phyloP scores from a whole-genome alignment of 2,888 invertebrate species.

The Drosophila picticornis region DNA sequence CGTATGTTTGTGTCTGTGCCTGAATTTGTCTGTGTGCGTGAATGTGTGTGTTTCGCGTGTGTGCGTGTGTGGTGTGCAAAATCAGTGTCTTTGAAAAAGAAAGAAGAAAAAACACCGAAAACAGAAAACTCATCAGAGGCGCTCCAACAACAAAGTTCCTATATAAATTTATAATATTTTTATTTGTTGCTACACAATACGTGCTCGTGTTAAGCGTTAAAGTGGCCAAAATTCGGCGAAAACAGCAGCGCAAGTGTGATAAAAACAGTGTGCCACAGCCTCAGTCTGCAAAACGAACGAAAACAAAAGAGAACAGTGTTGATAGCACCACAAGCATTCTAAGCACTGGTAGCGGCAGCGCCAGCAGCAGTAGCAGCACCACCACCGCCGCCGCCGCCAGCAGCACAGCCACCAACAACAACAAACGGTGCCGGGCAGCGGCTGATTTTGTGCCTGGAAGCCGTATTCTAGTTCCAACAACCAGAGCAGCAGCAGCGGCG shows the following conservation, averaged over 20 bases:
- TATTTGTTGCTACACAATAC: constrained; percentile 37
- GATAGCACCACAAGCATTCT: constrained; percentile 71
- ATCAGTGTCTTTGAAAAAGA: constrained; percentile 52
- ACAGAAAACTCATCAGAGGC: constrained; percentile 43
- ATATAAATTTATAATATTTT: constrained; percentile 28
- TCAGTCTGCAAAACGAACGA: constrained; percentile 67
- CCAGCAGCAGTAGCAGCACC: constrained; percentile 55
- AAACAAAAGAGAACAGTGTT: constrained; percentile 74
- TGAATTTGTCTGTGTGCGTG: constrained; percentile 26
- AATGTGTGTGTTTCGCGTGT: constrained; percentile 33
- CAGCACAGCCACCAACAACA: constrained; percentile 46
- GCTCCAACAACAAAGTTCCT: constrained; percentile 57
- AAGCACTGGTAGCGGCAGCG: constrained; percentile 57
- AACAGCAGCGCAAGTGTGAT: constrained; percentile 78
- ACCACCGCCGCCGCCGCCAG: constrained; percentile 29
- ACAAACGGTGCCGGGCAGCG: constrained; percentile 70
- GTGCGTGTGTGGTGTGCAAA: constrained; percentile 60
- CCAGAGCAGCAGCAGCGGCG: constrained; percentile 21
- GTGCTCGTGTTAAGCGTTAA: constrained; percentile 57
- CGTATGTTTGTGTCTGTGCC: constrained; percentile 48
- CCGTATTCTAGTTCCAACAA: constrained; percentile 42
- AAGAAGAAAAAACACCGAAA: constrained; percentile 39
- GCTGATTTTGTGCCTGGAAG: constrained; percentile 57
- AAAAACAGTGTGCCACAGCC: constrained; percentile 72
- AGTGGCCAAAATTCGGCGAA: constrained; percentile 82